Base-by-base conservation (phyloP, 2,888 invertebrate genomes). In the Hemistola chrysoprasaria region DNA sequence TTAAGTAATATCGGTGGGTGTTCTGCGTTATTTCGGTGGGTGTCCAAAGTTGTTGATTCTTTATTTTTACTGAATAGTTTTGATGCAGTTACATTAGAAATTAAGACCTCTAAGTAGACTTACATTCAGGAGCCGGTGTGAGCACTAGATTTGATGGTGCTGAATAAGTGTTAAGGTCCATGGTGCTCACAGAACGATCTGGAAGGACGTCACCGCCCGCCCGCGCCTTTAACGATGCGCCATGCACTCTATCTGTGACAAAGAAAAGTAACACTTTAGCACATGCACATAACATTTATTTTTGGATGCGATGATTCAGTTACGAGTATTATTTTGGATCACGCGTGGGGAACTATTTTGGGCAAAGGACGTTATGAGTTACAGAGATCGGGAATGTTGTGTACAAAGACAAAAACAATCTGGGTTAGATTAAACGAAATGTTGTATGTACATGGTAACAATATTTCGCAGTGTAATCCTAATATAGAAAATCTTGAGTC, bases 101-200 rank as follows among this genome's bases (percentile, higher is more conserved):
- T n/a, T n/a, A n/a, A n/a, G n/a, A n/a, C n/a, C n/a, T n/a, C n/a
- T n/a, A n/a, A 8, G 6, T 25, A 16, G 4, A 69, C 83, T 86
- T 56, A 87, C 87, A 88, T 74, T 88, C 87, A 0, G 87, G 87
- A 20, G 87, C 87, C 8, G 87, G 87, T 32, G 87, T 88, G 47
- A 88, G 81, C 22, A 87, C 87, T 46, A 88, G 63, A 53, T 86
- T 86, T 3, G 88, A 82, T 11, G 87, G 83, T 8, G 86, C 74
- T 10, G 83, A 58, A 62, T 74, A 85, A 22, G 78, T 82, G 45
- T 74, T 71, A 40, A 86, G 73, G 58, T 85, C 86, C 41, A 86
- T 65, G 16, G 74, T 67, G 50, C 79, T 78, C 40, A 79, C 78
- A 1, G 85, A 72, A n/a, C 81, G 72, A 38, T 85, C 87, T 11